Conservation (phyloP, 2,797 vertebrate species). For the Enteromius afrohamiltoni region DNA sequence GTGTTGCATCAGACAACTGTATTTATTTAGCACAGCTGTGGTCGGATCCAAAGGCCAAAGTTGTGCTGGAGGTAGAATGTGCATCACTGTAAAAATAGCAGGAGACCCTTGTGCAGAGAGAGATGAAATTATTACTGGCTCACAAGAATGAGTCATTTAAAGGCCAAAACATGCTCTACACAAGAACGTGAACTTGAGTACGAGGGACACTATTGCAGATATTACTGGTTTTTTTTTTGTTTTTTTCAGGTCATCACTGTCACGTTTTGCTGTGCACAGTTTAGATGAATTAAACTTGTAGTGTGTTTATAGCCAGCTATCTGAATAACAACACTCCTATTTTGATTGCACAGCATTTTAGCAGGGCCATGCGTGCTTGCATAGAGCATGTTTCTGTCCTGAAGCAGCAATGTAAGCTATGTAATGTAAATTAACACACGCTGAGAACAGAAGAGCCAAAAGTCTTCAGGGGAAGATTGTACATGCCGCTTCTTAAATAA, state of each 20-base stretch:
- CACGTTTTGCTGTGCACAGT: background rate
- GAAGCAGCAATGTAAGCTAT: background rate
- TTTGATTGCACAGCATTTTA: background rate
- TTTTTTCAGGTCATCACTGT: background rate
- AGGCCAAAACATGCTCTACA: slow-evolving; percentile 13
- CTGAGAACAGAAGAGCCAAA: slow-evolving; percentile 12
- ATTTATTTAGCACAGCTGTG: slow-evolving; percentile 46
- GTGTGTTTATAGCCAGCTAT: background rate
- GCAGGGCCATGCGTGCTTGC: background rate
- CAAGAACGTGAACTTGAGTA: background rate
- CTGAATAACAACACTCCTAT: background rate
- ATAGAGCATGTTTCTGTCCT: slow-evolving; percentile 14
- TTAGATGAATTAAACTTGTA: background rate
- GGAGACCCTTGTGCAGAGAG: slow-evolving; percentile 11
- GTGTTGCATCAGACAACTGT: slow-evolving; percentile 73
- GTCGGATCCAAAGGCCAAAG: slow-evolving; percentile 55
- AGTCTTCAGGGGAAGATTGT: slow-evolving; percentile 21
- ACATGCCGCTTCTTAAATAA: slow-evolving; percentile 52
- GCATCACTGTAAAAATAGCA: slow-evolving; percentile 35
- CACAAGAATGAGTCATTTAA: slow-evolving; percentile 10
- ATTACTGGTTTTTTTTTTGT: background rate
- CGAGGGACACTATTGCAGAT: background rate
- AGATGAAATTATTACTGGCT: slow-evolving; percentile 10
- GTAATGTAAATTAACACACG: slow-evolving; percentile 2
- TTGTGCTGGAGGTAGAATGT: slow-evolving; percentile 39